Conservation (phyloP, 2,113 vertebrate species). For the Strix uralensis region DNA sequence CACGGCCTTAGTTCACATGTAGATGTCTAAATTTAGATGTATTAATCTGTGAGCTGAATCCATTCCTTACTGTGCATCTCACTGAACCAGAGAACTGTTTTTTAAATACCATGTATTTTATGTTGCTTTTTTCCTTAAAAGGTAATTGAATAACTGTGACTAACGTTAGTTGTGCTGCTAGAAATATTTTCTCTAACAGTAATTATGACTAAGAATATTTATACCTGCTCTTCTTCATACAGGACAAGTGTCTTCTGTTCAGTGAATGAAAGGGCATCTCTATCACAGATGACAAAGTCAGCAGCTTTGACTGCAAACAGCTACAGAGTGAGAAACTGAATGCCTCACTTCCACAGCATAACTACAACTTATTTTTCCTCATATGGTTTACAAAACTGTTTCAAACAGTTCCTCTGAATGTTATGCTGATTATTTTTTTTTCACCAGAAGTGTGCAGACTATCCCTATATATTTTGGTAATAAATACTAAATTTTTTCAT, state of each 20-base stretch:
- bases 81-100: not conserved
- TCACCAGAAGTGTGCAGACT: not conserved
- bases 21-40: not conserved
- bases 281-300: not conserved
- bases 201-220: not conserved
- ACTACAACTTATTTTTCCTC: not conserved
- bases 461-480: not conserved
- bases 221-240: not conserved
- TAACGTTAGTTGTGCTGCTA: not conserved
- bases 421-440: not conserved
- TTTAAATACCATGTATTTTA: not conserved
- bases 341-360: not conserved
- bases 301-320: not conserved
- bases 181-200: not conserved
- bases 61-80: not conserved
- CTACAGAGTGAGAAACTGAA: not conserved
- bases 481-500: not conserved
- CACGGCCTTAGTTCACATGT: not conserved
- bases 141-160: not conserved
- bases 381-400: not conserved
- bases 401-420: not conserved
- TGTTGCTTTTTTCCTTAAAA: not conserved
- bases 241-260: not conserved
- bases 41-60: not conserved
- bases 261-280: not conserved